Percentiles rank a stretch among this genome's conserved stretches.
These are phyloP conservation scores for Struthidea cinerea DNA, from an alignment of 2,113 vertebrate genomes.

Conservation along the genomic window DNA sequence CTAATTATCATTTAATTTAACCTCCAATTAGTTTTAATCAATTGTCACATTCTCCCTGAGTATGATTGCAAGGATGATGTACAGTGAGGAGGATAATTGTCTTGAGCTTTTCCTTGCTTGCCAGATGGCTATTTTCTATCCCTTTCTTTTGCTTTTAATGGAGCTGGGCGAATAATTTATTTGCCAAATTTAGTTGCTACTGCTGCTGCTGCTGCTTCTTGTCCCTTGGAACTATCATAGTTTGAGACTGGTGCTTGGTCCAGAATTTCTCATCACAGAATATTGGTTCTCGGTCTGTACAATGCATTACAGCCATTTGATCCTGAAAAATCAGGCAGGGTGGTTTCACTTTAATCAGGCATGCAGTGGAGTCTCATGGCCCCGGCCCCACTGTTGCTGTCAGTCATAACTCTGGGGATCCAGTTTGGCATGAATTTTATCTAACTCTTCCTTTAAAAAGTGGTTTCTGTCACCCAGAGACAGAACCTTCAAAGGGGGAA, in stretches of 20 bases:
- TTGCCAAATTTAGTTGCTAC: constrained; percentile 12
- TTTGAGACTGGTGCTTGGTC: not conserved
- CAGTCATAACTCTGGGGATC: not conserved
- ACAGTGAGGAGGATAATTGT: constrained; percentile 19
- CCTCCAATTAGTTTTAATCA: constrained; percentile 69
- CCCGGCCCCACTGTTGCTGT: not conserved
- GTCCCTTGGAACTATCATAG: not conserved
- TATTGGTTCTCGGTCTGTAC: not conserved
- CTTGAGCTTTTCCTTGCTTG: constrained; percentile 27
- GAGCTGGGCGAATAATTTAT: constrained; percentile 29
- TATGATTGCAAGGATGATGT: not conserved
- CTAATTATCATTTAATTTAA: constrained; percentile 69
- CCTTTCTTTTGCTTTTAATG: constrained; percentile 21
- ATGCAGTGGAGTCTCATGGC: not conserved
- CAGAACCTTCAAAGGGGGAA: not conserved
- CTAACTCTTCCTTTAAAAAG: not conserved
- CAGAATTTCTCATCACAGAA: not conserved
- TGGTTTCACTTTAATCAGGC: constrained; percentile 16
- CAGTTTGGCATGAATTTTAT: not conserved
- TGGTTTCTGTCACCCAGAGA: not conserved
- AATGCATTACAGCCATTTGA: not conserved
- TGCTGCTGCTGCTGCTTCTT: not conserved
- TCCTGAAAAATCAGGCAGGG: not conserved
- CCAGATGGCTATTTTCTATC: constrained; percentile 24
- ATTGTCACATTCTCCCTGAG: constrained; percentile 48